phyloP scores from a whole-genome alignment of 2,797 vertebrate species.

The Chelon labrosus region DNA sequence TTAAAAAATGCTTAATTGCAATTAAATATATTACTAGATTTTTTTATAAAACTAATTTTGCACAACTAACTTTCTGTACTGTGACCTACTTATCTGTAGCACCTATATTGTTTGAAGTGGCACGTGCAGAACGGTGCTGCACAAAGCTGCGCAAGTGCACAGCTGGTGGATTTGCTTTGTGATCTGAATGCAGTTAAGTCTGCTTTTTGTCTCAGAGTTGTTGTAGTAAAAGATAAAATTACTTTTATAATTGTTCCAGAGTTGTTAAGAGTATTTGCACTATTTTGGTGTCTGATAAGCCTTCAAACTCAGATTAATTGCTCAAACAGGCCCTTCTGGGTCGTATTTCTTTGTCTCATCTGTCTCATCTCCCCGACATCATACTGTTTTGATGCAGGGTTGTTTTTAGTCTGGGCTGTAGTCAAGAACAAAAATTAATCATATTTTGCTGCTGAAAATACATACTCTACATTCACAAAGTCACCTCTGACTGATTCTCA shows the following conservation, averaged over 20 bases:
- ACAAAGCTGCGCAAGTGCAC: background rate
- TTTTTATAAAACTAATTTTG: no score
- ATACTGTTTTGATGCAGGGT: background rate
- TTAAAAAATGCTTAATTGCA: background rate
- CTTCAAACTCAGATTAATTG: background rate
- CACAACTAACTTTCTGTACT: background rate
- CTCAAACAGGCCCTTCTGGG: background rate
- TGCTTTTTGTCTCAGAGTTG: background rate
- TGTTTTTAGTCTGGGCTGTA: background rate
- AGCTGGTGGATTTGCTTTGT: background rate
- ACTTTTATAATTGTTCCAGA: background rate
- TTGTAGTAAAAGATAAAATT: background rate
- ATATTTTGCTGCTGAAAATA: conserved; percentile 34
- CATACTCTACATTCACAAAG: conserved; percentile 54
- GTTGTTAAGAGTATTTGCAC: background rate
- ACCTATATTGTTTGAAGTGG: conserved; percentile 7
- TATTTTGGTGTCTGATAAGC: conserved; percentile 1
- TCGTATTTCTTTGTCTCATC: background rate
- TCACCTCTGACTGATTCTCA: conserved; percentile 61
- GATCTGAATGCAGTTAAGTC: background rate
- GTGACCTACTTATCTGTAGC: conserved; percentile 10
- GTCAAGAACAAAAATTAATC: conserved; percentile 1
- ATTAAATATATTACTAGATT: background rate
- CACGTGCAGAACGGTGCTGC: background rate
- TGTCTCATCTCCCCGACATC: background rate